Evolutionary conservation across 2,888 invertebrate genomes (phyloP), one percentile per base, ranked within the genome.

Genomic region (Microplitis manilae): DNA sequence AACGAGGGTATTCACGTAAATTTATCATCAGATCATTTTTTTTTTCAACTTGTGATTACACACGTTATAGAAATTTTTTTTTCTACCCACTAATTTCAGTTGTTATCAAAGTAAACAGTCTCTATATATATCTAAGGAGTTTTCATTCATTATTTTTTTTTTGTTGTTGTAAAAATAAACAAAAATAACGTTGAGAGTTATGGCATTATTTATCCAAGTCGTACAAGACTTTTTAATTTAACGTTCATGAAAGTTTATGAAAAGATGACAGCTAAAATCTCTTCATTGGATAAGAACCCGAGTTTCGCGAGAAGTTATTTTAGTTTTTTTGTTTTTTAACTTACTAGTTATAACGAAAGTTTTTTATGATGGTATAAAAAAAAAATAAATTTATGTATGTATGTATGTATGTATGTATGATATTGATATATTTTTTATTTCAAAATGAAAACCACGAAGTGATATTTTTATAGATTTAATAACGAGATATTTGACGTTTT

Each of bases 1-100:
- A 74, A 38, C 59, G 69, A 70, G 69, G 50, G 59, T 62, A 62
- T 62, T 62, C 17, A 62, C 20, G 62, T 62, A 15, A 15, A 62
- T 17, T 62, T 62, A 17, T 20, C 20, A 62, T 15, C 62, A 15
- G 62, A 7, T 17, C 6, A 8, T 59, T 62, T 62, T 15, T 17
- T 62, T 62, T 7, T 62, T 62, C 15, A 62, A 15, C 17, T 62
- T 50, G 5, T 13, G 62, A 62, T 62, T 62, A 62, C 62, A 20
- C 13, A 9, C 13, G 50, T 50, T 50, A 13, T 4, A 62, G n/a
- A 62, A 15, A 15, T 62, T 17, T 62, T 62, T n/a, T 62, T 50
- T 50, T 8, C 6, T 50, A 50, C 50, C 50, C 50, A 5, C 9
- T 50, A 13, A 50, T 50, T 50, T 13, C 50, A 13, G 50, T 13